phyloP scores from a whole-genome alignment of 2,113 vertebrate species.

The Penelope pileata region DNA sequence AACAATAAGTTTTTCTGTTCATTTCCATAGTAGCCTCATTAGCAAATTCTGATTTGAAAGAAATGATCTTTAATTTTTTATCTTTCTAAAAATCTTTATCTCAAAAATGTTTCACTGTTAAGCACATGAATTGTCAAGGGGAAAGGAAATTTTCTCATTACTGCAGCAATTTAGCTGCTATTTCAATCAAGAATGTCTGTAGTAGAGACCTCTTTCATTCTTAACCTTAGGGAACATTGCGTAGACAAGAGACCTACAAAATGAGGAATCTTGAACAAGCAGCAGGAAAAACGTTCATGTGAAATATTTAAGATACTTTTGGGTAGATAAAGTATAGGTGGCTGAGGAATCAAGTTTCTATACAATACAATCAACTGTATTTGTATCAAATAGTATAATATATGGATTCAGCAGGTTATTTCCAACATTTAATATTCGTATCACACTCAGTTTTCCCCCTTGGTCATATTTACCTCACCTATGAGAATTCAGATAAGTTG shows the following conservation, averaged over 20 bases:
- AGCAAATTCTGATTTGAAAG: background rate
- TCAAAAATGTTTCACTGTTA: constrained; percentile 8
- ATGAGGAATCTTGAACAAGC: constrained; percentile 1
- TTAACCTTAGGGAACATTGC: constrained; percentile 62
- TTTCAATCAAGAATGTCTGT: constrained; percentile 63
- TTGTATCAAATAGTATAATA: background rate
- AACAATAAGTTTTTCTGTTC: background rate
- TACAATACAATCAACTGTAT: background rate
- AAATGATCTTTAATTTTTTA: background rate
- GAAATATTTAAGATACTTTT: background rate
- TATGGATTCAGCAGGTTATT: background rate
- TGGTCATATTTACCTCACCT: background rate
- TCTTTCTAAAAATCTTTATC: constrained; percentile 9
- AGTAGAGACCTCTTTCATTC: constrained; percentile 59
- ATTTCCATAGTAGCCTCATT: background rate
- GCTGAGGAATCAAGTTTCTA: background rate
- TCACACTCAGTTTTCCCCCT: background rate
- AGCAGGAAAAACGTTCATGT: background rate
- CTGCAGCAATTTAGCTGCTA: constrained; percentile 64
- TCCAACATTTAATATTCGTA: background rate
- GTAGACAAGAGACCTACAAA: constrained; percentile 44
- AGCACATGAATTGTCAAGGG: constrained; percentile 34
- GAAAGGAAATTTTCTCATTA: constrained; percentile 66
- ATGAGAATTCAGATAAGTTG: background rate
- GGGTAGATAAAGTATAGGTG: background rate